These are phyloP conservation scores for Lasioglossum figueresi DNA, from an alignment of 2,888 invertebrate species.

Conservation along the genomic window DNA sequence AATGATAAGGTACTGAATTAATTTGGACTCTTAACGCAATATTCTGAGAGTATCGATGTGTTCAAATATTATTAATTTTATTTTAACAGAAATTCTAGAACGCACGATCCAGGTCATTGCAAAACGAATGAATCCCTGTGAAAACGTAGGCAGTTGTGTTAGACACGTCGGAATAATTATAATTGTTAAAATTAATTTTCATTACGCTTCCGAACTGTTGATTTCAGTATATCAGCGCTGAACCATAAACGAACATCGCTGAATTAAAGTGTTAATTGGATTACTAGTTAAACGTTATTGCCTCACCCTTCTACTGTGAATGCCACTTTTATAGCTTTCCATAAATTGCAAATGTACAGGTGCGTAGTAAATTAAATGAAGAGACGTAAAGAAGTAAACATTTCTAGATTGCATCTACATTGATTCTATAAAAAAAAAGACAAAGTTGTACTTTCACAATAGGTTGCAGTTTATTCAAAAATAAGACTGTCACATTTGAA, in stretches of 20 bases:
- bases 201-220: not conserved
- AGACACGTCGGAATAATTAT: not conserved
- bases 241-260: not conserved
- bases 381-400: not conserved
- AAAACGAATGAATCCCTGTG: not conserved
- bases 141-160: not conserved
- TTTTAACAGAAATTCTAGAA: not conserved
- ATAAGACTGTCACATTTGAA: not conserved
- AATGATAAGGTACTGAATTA: not conserved
- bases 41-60: not conserved
- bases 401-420: no score
- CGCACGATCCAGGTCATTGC: not conserved
- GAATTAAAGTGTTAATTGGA: conserved; percentile 1
- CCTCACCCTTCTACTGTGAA: not conserved
- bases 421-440: no score
- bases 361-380: not conserved
- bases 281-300: conserved; percentile 1
- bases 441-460: not conserved
- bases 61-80: not conserved
- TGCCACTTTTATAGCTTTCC: not conserved
- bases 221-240: not conserved
- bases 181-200: conserved; percentile 1
- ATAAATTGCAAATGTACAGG: not conserved
- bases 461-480: not conserved
- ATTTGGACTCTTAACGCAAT: not conserved